Percentiles rank a stretch among this genome's conserved stretches.
phyloP scores from a whole-genome alignment of 2,797 vertebrate species.

The Coracias cyanogaster region DNA sequence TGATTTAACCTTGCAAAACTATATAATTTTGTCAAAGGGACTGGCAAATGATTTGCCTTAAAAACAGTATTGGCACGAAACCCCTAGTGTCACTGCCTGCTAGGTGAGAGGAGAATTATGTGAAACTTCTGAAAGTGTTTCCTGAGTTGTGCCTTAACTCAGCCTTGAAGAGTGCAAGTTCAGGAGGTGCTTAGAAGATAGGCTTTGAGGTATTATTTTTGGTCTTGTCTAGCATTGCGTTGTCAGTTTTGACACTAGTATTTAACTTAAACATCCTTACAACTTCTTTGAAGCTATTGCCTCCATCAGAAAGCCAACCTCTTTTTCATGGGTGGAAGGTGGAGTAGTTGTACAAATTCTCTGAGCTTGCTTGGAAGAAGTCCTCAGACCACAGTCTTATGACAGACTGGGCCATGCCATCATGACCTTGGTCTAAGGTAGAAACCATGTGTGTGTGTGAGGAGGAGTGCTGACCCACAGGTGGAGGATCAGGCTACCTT shows the following conservation, averaged over 20 bases:
- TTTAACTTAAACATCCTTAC: neutral
- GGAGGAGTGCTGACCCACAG: neutral
- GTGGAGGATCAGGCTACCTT: neutral
- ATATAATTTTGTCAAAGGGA: neutral
- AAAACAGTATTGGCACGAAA: neutral
- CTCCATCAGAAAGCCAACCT: neutral
- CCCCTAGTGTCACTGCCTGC: neutral
- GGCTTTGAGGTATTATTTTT: neutral
- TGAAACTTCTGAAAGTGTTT: neutral
- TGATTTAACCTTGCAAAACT: neutral
- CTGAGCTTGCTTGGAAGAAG: neutral
- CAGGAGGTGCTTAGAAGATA: neutral
- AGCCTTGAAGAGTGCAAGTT: neutral
- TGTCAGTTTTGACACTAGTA: neutral
- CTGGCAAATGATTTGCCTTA: neutral
- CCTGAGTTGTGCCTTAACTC: neutral
- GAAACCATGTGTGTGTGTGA: rapidly evolving
- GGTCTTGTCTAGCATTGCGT: neutral
- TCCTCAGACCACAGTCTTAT: neutral
- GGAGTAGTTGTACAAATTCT: neutral
- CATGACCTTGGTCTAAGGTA: neutral
- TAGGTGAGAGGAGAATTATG: neutral
- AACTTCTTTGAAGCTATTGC: neutral
- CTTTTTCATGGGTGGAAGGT: neutral
- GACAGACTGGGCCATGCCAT: neutral